Percentiles rank a stretch among this genome's conserved stretches.
phyloP scores from a whole-genome alignment of 2,113 vertebrate genomes.

The Tragulus kanchil region DNA sequence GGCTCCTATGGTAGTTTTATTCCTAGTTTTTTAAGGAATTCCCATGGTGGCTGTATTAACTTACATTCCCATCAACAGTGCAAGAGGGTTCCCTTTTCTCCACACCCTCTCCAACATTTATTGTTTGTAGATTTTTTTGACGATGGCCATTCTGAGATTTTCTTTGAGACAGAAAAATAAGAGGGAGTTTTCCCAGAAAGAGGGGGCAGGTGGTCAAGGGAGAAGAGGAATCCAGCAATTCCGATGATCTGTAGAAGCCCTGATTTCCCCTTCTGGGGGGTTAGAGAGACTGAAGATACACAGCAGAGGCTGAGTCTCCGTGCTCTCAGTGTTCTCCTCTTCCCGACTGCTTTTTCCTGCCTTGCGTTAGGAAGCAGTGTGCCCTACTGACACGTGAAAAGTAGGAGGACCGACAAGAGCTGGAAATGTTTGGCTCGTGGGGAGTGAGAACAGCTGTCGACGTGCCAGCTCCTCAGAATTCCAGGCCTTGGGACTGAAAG shows the following conservation, averaged over 20 bases:
- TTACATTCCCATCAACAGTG: background rate
- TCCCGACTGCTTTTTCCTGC: background rate
- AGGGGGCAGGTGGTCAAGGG: accelerated
- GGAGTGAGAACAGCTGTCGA: background rate
- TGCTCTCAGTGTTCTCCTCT: background rate
- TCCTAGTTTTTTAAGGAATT: background rate
- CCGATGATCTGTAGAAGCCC: background rate
- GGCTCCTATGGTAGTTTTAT: background rate
- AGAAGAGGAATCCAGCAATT: background rate
- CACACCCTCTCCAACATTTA: background rate
- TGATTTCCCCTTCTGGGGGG: too few relatives aligned
- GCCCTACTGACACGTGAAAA: background rate
- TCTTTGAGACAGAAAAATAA: background rate
- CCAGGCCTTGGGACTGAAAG: background rate
- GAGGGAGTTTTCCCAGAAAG: background rate
- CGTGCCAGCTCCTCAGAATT: background rate
- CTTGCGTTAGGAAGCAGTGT: background rate
- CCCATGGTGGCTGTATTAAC: background rate
- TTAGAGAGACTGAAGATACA: background rate
- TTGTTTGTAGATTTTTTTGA: background rate
- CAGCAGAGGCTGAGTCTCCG: background rate
- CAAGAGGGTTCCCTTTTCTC: background rate
- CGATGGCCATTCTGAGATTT: background rate
- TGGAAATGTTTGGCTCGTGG: background rate
- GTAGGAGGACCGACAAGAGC: background rate